Base-by-base conservation (phyloP, 2,888 invertebrate genomes). In the Meloe dianella region DNA sequence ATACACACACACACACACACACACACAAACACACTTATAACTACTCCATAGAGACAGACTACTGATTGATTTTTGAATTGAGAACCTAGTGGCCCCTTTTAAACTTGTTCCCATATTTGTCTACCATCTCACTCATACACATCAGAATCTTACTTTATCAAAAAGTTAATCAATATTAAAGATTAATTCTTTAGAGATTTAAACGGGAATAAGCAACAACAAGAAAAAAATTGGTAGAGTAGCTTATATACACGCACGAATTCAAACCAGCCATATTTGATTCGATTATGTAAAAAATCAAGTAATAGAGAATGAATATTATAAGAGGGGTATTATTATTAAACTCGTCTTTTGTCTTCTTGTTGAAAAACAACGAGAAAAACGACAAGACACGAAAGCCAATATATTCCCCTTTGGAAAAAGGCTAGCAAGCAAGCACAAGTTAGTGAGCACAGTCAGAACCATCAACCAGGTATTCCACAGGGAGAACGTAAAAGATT, bases 401-500 rank as follows among this genome's bases (percentile, higher is more conserved):
- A 47, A 47, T 47, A 47, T 76, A 76, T 73, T 70, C 75, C 75
- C 78, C 76, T 73, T 71, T 74, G 70, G 71, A 73, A 62, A 65
- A 27, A 29, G 57, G 29, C 30, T 17, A 29, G 30, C 60, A 60
- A 24, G 20, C 20, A 68, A 63, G 70, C 72, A 47, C 47, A 20
- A 20, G 20, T 20, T 10, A 20, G 20, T 12, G 20, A 20, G 20
- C 47, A 47, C n/a, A 41, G 47, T 47, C 47, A 47, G 47, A 75
- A 76, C 76, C 75, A 75, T 80, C 80, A 78, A 78, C 78, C 79
- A 80, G 81, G 80, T 81, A 81, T 81, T 77, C 81, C 79, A 76
- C 61, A 61, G 77, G 78, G 81, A 79, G 73, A 72, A 76, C 71
- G 78, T 81, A 80, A 81, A 82, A 82, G 81, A 82, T 81, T 82